These are phyloP conservation scores for Columba guinea DNA, from an alignment of 2,797 vertebrate species.

Conservation along the genomic window DNA sequence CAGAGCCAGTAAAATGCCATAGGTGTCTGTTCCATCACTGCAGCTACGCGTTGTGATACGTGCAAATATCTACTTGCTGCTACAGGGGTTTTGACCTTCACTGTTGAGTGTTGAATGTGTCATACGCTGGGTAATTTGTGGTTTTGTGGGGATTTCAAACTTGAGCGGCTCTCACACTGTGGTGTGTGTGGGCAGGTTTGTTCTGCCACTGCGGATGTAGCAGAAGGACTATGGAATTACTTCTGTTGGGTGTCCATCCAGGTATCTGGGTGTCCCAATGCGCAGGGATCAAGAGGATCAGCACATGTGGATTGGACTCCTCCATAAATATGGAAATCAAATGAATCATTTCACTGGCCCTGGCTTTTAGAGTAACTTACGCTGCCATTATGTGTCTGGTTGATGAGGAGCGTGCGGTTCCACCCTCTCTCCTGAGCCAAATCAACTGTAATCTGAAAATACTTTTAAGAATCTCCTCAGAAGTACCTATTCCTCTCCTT, in stretches of 20 bases:
- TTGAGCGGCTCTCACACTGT: rapidly evolving
- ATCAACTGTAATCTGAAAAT: constrained; percentile 1
- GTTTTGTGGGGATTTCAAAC: neutral
- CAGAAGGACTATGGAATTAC: neutral
- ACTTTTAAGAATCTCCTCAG: neutral
- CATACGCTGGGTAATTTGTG: neutral
- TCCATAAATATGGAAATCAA: neutral
- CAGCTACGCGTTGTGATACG: rapidly evolving
- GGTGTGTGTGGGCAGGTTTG: neutral
- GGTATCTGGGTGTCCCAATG: neutral
- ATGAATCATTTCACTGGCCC: rapidly evolving
- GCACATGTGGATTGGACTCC: neutral
- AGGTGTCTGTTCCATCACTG: neutral
- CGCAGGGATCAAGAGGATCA: neutral
- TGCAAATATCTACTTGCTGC: neutral
- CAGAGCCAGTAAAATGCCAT: neutral
- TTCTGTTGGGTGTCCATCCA: neutral
- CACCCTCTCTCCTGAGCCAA: neutral
- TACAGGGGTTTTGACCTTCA: neutral
- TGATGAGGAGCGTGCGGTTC: neutral
- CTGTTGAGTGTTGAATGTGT: neutral
- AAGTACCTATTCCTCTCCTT: neutral
- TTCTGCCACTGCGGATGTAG: neutral
- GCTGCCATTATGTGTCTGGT: neutral
- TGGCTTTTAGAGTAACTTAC: neutral